Conservation (phyloP, 1,140 invertebrate genomes). For the Phortica variegata region DNA sequence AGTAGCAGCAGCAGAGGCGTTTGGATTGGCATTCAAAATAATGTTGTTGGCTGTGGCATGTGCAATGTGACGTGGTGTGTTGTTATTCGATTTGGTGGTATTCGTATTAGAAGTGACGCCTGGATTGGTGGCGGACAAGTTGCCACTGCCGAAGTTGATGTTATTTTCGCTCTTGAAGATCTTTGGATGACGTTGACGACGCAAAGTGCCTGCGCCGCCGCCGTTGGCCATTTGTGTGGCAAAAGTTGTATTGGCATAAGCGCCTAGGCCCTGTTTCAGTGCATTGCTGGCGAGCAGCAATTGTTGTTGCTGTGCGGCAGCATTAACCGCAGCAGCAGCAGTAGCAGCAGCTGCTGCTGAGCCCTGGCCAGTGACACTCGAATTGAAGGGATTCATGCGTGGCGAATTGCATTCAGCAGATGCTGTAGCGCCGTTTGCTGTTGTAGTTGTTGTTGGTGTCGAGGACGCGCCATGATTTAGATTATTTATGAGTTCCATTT, state of each 20-base stretch:
- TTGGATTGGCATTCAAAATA: slow-evolving; percentile 8
- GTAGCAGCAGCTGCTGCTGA: slow-evolving; percentile 12
- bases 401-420: slow-evolving; percentile 17
- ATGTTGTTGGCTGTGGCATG: background rate
- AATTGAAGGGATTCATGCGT: slow-evolving; percentile 44
- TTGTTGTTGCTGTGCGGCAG: slow-evolving; percentile 36
- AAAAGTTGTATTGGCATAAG: slow-evolving; percentile 50
- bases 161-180: slow-evolving; percentile 55
- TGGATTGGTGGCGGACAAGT: slow-evolving; percentile 15
- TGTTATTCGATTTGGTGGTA: slow-evolving; percentile 5
- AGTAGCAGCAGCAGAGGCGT: too few species aligned
- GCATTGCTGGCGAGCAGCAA: slow-evolving; percentile 48
- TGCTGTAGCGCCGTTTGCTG: background rate
- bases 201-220: slow-evolving; percentile 43
- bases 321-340: slow-evolving; percentile 3
- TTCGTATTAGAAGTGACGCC: slow-evolving; percentile 1
- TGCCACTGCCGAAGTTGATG: slow-evolving; percentile 39
- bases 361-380: background rate
- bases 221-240: slow-evolving; percentile 47
- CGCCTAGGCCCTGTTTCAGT: slow-evolving; percentile 45
- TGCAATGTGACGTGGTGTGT: background rate
- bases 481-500: slow-evolving; percentile 50
- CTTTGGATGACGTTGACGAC: slow-evolving; percentile 51
- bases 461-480: slow-evolving; percentile 21
- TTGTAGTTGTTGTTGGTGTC: slow-evolving; percentile 8